Conservation (phyloP, 1,140 invertebrate species). For the Solenopsis invicta region DNA sequence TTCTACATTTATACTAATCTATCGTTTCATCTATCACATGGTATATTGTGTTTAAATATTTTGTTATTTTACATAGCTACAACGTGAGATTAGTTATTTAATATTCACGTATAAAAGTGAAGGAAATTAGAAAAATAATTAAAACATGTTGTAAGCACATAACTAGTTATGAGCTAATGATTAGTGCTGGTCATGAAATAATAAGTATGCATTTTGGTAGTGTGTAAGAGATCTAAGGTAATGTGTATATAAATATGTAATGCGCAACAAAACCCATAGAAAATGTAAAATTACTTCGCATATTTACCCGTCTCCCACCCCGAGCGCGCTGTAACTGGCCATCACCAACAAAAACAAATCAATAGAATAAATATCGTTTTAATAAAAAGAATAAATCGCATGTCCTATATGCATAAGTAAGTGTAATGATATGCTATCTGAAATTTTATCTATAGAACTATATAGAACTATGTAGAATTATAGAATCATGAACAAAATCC, state of each 20-base stretch:
- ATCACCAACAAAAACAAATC: conserved; percentile 85
- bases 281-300: conserved; percentile 72
- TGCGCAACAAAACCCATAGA: conserved; percentile 60
- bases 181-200: conserved; percentile 67
- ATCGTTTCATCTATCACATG: conserved; percentile 3
- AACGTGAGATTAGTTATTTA: conserved; percentile 40
- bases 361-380: conserved; percentile 77
- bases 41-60: conserved; percentile 13
- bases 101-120: conserved; percentile 29
- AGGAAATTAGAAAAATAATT: conserved; percentile 17
- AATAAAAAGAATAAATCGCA: conserved; percentile 54
- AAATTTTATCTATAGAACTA: conserved; percentile 17
- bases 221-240: conserved; percentile 47
- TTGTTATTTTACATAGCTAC: conserved; percentile 42
- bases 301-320: conserved; percentile 89
- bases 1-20: conserved; percentile 58
- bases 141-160: conserved; percentile 13
- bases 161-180: conserved; percentile 53
- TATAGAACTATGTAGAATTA: not conserved
- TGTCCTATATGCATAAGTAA: not conserved
- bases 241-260: conserved; percentile 12
- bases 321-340: conserved; percentile 87
- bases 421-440: not conserved
- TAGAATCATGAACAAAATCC: not conserved
- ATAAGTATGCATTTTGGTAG: conserved; percentile 46